A percentile compares a stretch with the other conserved stretches of the same genome.
phyloP scores from a whole-genome alignment of 2,797 vertebrate species.

The Siniperca undulata region DNA sequence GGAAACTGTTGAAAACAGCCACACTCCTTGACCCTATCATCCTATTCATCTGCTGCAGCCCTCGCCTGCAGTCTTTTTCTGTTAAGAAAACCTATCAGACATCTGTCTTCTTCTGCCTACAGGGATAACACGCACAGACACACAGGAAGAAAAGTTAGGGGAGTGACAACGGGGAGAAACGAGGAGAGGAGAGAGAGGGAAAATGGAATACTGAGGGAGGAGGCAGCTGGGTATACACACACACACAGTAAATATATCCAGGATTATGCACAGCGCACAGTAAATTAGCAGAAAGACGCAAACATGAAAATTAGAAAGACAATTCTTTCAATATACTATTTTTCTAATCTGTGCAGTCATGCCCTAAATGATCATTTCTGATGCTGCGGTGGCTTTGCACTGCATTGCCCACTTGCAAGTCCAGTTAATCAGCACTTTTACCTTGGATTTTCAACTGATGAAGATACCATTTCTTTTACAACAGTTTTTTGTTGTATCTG shows the following conservation, averaged over 20 bases:
- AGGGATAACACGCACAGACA: conserved; percentile 33
- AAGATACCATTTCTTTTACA: background rate
- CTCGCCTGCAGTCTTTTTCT: conserved; percentile 26
- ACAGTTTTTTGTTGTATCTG: background rate
- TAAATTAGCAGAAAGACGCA: conserved; percentile 1
- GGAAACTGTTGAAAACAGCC: conserved; percentile 28
- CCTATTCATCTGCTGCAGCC: conserved; percentile 49
- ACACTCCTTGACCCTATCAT: conserved; percentile 32
- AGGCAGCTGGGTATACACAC: background rate
- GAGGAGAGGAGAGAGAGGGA: background rate
- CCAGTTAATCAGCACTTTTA: background rate
- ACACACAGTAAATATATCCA: background rate
- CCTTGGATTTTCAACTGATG: too few species aligned
- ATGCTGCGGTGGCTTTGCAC: background rate
- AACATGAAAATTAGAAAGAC: background rate
- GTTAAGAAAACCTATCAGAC: conserved; percentile 58
- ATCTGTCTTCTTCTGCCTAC: conserved; percentile 54
- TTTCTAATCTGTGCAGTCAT: background rate
- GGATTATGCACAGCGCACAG: background rate
- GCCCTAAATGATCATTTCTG: background rate
- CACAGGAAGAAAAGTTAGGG: conserved; percentile 22
- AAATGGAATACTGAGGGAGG: background rate
- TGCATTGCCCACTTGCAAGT: background rate
- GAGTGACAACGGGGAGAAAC: conserved; percentile 6
- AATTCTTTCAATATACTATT: background rate